Percentiles rank a stretch among this genome's conserved stretches.
Evolutionary conservation across 2,888 invertebrate genomes (phyloP).

Genomic region (Orthonevra nobilis): DNA sequence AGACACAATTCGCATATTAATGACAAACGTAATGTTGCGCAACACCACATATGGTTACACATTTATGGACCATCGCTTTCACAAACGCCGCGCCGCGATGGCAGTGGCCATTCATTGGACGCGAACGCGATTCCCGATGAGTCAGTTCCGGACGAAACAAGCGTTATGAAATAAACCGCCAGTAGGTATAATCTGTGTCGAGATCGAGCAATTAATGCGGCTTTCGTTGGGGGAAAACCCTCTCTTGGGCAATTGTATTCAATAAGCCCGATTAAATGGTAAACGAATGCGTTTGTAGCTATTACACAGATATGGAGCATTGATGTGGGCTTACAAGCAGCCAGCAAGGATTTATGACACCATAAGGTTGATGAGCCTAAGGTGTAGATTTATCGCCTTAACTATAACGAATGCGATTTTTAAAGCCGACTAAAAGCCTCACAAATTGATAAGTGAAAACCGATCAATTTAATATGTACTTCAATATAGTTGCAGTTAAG

Average conservation of each 20-base stretch:
- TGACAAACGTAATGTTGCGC: conserved; percentile 33
- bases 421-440: no score
- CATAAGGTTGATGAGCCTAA: no score
- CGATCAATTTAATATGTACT: no score
- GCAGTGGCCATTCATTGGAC: neutral
- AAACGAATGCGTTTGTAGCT: neutral
- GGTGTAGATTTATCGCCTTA: no score
- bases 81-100: conserved; percentile 1
- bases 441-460: no score
- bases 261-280: neutral
- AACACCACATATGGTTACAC: conserved; percentile 48
- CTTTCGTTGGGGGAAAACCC: conserved; percentile 18
- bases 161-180: conserved; percentile 15
- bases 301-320: no score
- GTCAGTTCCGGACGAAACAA: conserved; percentile 2
- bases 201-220: conserved; percentile 5
- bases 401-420: no score
- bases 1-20: conserved; percentile 51
- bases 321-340: no score
- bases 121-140: conserved; percentile 1
- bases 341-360: no score
- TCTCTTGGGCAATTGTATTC: neutral
- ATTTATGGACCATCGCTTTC: conserved; percentile 51
- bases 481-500: no score
- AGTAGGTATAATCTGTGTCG: conserved; percentile 4